Conservation (phyloP, 2,888 invertebrate genomes). For the Drosophila histrio region DNA sequence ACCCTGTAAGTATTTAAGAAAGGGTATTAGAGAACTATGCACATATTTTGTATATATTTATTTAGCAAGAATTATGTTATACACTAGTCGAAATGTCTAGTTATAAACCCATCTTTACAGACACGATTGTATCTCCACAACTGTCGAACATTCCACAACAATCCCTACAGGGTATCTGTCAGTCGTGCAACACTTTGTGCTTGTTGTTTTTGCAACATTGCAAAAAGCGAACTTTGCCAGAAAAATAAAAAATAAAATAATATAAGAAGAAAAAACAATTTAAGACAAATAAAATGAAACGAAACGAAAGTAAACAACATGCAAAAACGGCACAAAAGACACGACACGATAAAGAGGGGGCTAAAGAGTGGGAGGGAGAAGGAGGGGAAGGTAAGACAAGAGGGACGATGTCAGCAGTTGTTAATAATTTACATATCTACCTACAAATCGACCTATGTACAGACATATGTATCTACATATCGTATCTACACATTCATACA, state of each 20-base stretch:
- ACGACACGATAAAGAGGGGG: slow-evolving; percentile 16
- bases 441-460: slow-evolving; percentile 33
- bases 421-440: slow-evolving; percentile 37
- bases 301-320: slow-evolving; percentile 63
- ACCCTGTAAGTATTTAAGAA: not conserved
- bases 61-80: too few species aligned
- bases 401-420: slow-evolving; percentile 63
- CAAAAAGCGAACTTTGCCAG: slow-evolving; percentile 44
- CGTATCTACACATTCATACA: not conserved
- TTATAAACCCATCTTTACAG: not conserved
- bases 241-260: slow-evolving; percentile 38
- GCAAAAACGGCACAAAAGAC: slow-evolving; percentile 61
- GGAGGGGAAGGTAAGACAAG: not conserved
- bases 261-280: slow-evolving; percentile 17
- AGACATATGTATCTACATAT: slow-evolving; percentile 5
- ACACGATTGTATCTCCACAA: not conserved
- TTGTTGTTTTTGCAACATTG: slow-evolving; percentile 46
- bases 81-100: too few species aligned
- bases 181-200: not conserved
- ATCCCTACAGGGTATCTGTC: not conserved
- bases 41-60: too few species aligned
- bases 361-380: not conserved
- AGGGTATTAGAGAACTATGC: not conserved
- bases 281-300: slow-evolving; percentile 29
- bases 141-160: not conserved